These are phyloP conservation scores for Cheiracanthium punctorium DNA, from an alignment of 2,888 invertebrate species.

Conservation along the genomic window DNA sequence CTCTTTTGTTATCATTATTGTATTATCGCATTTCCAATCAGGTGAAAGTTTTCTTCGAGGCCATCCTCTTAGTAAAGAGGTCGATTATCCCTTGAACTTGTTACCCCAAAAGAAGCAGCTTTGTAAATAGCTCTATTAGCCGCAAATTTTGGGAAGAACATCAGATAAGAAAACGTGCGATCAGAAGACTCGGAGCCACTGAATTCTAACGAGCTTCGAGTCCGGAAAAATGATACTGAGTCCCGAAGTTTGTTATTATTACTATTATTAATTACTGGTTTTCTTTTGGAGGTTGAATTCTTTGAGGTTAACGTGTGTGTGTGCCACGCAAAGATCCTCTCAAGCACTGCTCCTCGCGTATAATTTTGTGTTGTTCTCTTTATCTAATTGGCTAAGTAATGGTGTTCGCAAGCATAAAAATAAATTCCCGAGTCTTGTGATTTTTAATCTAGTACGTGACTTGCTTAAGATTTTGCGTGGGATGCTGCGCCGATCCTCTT, in stretches of 20 bases:
- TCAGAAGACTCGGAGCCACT: conserved; percentile 22
- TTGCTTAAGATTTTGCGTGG: neutral
- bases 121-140: conserved; percentile 64
- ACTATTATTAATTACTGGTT: conserved; percentile 24
- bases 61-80: conserved; percentile 43
- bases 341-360: neutral
- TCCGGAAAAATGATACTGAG: conserved; percentile 36
- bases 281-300: conserved; percentile 8
- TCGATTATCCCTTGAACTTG: conserved; percentile 45
- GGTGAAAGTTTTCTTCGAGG: conserved; percentile 31
- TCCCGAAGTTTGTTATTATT: conserved; percentile 13
- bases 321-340: neutral
- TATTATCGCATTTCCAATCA: conserved; percentile 47
- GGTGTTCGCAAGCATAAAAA: neutral
- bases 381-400: neutral
- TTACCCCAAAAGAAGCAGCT: conserved; percentile 42
- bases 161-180: conserved; percentile 48
- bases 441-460: neutral
- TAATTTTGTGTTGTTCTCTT: neutral
- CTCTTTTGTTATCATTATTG: conserved; percentile 57
- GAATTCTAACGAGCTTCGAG: conserved; percentile 48
- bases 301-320: conserved; percentile 12
- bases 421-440: neutral
- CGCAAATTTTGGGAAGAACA: conserved; percentile 54
- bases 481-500: neutral